Conservation (phyloP, 2,888 invertebrate species). For the Hyles lineata region DNA sequence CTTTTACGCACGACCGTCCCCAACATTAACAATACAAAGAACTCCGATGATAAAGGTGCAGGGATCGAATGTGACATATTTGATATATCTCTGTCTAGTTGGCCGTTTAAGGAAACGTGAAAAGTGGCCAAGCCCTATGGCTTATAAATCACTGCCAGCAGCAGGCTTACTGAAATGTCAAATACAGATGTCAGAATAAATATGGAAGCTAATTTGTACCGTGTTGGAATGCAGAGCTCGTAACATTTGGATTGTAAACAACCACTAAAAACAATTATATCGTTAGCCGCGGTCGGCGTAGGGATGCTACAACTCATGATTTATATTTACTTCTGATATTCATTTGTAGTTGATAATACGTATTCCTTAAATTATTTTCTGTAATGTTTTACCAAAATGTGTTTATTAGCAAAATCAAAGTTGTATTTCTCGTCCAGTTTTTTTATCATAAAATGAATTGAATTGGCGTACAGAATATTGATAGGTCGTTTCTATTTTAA, state of each 20-base stretch:
- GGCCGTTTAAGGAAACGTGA: conserved; percentile 31
- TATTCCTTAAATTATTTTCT: neutral
- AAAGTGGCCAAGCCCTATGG: conserved; percentile 23
- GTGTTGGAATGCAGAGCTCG: conserved; percentile 2
- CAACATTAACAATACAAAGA: conserved; percentile 6
- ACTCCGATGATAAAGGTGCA: conserved; percentile 6
- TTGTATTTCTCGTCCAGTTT: neutral
- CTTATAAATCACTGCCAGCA: conserved; percentile 29
- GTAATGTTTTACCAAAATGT: no score
- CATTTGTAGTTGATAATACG: neutral
- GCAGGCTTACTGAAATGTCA: conserved; percentile 26
- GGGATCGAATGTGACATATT: neutral
- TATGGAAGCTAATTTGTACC: conserved; percentile 19
- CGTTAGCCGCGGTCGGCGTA: neutral
- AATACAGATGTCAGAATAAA: conserved; percentile 20
- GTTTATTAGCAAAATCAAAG: no score
- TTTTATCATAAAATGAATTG: neutral
- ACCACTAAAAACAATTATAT: conserved; percentile 9
- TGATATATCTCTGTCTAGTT: conserved; percentile 19
- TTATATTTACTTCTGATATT: neutral
- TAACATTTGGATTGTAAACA: conserved; percentile 16
- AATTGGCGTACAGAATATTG: neutral
- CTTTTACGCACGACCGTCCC: conserved; percentile 12
- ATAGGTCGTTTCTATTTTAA: neutral
- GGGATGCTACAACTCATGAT: neutral